Conservation (phyloP, 2,797 vertebrate species). For the Phoeniculus purpureus region DNA sequence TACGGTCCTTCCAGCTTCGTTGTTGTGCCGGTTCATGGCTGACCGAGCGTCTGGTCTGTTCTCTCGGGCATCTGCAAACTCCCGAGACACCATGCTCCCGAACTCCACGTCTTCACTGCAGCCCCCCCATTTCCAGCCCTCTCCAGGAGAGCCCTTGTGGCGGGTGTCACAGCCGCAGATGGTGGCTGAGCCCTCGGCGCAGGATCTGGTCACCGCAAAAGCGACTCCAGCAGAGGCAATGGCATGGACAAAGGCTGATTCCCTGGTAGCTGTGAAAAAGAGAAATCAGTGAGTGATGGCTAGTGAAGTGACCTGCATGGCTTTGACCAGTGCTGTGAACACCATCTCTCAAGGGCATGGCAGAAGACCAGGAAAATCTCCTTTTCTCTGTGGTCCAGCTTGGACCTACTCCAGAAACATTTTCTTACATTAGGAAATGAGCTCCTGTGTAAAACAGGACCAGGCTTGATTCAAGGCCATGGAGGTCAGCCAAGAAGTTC, state of each 20-base stretch:
- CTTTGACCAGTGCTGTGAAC: background rate
- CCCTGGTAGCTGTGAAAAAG: slow-evolving; percentile 87
- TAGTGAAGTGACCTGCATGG: background rate
- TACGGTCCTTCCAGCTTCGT: slow-evolving; percentile 94
- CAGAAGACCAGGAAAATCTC: background rate
- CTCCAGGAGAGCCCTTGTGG: slow-evolving; percentile 90
- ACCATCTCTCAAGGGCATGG: background rate
- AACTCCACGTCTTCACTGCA: slow-evolving; percentile 98
- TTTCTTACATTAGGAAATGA: background rate
- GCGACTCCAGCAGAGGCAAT: slow-evolving; percentile 95
- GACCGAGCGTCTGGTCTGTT: slow-evolving; percentile 95
- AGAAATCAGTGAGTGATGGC: background rate
- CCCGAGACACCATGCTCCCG: slow-evolving; percentile 95
- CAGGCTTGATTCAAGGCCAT: background rate
- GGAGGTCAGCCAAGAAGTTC: background rate
- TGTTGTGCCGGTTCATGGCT: slow-evolving; percentile 98
- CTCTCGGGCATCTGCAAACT: slow-evolving; percentile 95
- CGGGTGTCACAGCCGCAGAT: slow-evolving; percentile 95
- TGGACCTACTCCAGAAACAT: background rate
- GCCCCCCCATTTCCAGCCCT: slow-evolving; percentile 99
- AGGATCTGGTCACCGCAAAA: slow-evolving; percentile 95
- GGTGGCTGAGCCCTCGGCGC: slow-evolving; percentile 90
- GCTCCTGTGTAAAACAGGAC: background rate
- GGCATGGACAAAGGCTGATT: slow-evolving; percentile 96
- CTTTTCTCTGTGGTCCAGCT: background rate